phyloP scores from a whole-genome alignment of 2,113 vertebrate species.

The Corynorhinus townsendii region DNA sequence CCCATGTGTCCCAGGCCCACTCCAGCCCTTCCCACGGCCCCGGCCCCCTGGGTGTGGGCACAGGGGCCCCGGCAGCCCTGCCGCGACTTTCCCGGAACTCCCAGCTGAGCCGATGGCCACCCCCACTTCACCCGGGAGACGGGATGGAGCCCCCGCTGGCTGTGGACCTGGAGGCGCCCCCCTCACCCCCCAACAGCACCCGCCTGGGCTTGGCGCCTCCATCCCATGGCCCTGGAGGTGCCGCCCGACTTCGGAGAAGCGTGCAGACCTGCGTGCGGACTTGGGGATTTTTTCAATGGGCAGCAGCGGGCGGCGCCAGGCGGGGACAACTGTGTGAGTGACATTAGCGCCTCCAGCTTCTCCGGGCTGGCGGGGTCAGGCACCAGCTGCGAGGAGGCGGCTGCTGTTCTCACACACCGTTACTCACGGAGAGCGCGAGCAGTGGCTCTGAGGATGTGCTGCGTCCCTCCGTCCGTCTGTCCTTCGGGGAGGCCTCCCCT shows the following conservation, averaged over 20 bases:
- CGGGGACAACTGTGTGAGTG: constrained; percentile 4
- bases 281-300: constrained; percentile 23
- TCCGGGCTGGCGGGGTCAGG: neutral
- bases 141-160: fast-evolving
- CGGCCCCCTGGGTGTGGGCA: fast-evolving
- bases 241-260: too few species aligned
- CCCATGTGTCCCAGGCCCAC: fast-evolving
- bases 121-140: neutral
- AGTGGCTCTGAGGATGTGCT: fast-evolving
- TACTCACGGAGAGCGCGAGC: fast-evolving
- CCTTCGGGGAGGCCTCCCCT: neutral
- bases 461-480: fast-evolving
- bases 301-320: neutral
- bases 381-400: neutral
- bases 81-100: neutral
- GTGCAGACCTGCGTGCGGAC: too few species aligned
- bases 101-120: fast-evolving
- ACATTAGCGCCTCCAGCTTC: constrained; percentile 11
- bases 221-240: fast-evolving
- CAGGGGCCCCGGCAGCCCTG: neutral
- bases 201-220: neutral
- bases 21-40: fast-evolving
- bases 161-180: too few species aligned
- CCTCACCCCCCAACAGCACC: too few species aligned
- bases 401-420: neutral